Evolutionary conservation across 2,797 vertebrate species (phyloP).

Genomic region (Sebastes melanostomus): DNA sequence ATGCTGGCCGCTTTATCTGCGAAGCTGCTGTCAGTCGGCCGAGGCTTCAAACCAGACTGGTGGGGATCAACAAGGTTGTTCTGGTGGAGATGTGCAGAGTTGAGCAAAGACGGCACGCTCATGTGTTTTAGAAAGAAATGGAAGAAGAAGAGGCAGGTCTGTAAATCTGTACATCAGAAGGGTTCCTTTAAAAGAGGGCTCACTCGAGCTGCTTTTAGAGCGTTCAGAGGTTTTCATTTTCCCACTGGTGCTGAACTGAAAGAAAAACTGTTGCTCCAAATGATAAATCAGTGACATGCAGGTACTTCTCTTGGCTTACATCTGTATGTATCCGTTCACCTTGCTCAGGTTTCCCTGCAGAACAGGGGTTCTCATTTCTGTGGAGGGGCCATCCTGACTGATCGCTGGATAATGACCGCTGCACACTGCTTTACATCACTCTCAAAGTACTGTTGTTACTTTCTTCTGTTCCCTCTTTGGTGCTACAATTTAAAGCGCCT

Average conservation of each 20-base stretch:
- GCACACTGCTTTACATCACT: conserved; percentile 85
- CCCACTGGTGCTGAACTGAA: too few species aligned
- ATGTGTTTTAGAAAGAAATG: not conserved
- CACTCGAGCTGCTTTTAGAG: too few species aligned
- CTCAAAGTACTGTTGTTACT: conserved; percentile 56
- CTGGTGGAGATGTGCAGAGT: not conserved
- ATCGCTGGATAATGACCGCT: conserved; percentile 87
- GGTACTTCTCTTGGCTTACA: not conserved
- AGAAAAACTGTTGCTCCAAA: not conserved
- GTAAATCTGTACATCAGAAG: not conserved
- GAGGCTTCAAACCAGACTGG: not conserved
- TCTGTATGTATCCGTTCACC: not conserved
- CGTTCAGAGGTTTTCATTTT: too few species aligned
- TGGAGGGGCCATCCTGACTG: conserved; percentile 86
- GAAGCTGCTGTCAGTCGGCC: not conserved
- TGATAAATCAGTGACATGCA: not conserved
- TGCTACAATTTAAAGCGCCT: not conserved
- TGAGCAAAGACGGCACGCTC: not conserved
- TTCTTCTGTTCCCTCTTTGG: not conserved
- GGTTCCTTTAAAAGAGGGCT: not conserved
- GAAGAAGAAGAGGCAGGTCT: not conserved
- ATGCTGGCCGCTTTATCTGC: not conserved
- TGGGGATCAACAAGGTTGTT: not conserved
- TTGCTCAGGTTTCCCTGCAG: conserved; percentile 86
- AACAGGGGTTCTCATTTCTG: conserved; percentile 86